phyloP scores from a whole-genome alignment of 2,113 vertebrate genomes.

The Myodes glareolus region DNA sequence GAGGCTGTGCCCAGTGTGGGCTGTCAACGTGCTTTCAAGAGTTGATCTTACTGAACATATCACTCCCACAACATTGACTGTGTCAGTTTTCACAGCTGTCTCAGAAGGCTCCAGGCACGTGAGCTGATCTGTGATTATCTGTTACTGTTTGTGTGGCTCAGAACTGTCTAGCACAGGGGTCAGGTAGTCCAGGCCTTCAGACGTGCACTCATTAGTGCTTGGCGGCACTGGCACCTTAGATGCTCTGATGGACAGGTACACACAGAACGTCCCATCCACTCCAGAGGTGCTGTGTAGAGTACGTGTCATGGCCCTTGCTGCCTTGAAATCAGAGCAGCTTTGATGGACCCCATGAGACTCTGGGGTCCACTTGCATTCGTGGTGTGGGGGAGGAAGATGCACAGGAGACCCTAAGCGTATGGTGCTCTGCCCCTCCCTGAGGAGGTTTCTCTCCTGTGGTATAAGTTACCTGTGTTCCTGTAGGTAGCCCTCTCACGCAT shows the following conservation, averaged over 20 bases:
- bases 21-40: neutral
- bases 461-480: neutral
- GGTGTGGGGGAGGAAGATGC: neutral
- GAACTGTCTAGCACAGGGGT: fast-evolving
- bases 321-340: neutral
- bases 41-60: neutral
- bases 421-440: neutral
- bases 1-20: neutral
- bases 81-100: neutral
- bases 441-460: neutral
- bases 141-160: neutral
- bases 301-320: neutral
- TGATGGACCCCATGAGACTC: no score
- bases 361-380: neutral
- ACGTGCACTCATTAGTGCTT: fast-evolving
- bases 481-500: neutral
- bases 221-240: neutral
- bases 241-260: neutral
- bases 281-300: no score
- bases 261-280: neutral
- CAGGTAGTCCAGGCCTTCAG: neutral
- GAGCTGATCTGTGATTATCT: neutral
- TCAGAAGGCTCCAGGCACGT: neutral
- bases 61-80: neutral
- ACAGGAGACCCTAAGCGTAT: neutral